phyloP scores from a whole-genome alignment of 2,888 invertebrate species.

The Timandra comae region DNA sequence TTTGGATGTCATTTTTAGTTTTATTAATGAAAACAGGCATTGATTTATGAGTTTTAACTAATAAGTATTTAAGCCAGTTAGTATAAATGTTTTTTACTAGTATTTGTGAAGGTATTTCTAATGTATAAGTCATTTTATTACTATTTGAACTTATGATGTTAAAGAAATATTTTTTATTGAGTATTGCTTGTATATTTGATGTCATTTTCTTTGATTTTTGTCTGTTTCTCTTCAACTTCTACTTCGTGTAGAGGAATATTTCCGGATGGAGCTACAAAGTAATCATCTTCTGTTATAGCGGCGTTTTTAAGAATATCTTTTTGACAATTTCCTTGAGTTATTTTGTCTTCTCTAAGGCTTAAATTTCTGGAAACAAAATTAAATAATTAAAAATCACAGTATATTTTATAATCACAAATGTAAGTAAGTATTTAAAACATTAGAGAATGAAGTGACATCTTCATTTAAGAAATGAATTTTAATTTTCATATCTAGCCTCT shows the following conservation, averaged over 20 bases:
- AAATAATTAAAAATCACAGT: slow-evolving; percentile 39
- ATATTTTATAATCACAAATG: too few species aligned
- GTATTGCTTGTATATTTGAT: slow-evolving; percentile 44
- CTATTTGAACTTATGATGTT: slow-evolving; percentile 27
- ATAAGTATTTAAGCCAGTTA: slow-evolving; percentile 51
- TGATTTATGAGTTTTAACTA: slow-evolving; percentile 44
- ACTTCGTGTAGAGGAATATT: slow-evolving; percentile 83
- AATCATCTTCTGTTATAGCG: slow-evolving; percentile 86
- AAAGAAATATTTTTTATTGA: slow-evolving; percentile 48
- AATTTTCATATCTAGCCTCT: too few species aligned
- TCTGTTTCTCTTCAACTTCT: slow-evolving; percentile 32
- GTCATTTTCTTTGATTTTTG: slow-evolving; percentile 50
- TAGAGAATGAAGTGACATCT: too few species aligned
- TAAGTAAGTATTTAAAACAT: neutral
- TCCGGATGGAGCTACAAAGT: slow-evolving; percentile 93
- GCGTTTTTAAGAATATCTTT: slow-evolving; percentile 86
- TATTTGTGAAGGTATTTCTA: slow-evolving; percentile 44
- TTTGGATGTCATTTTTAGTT: slow-evolving; percentile 7
- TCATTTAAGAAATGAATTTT: too few species aligned
- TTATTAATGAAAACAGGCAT: slow-evolving; percentile 43
- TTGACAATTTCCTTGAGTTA: slow-evolving; percentile 82
- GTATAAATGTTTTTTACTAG: slow-evolving; percentile 50
- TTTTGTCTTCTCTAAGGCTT: slow-evolving; percentile 80
- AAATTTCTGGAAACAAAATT: slow-evolving; percentile 81
- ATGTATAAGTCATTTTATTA: slow-evolving; percentile 27